A percentile compares a stretch with the other conserved stretches of the same genome.
Conservation (phyloP, 2,888 invertebrate species). For the Branchinecta sandiegonensis region DNA sequence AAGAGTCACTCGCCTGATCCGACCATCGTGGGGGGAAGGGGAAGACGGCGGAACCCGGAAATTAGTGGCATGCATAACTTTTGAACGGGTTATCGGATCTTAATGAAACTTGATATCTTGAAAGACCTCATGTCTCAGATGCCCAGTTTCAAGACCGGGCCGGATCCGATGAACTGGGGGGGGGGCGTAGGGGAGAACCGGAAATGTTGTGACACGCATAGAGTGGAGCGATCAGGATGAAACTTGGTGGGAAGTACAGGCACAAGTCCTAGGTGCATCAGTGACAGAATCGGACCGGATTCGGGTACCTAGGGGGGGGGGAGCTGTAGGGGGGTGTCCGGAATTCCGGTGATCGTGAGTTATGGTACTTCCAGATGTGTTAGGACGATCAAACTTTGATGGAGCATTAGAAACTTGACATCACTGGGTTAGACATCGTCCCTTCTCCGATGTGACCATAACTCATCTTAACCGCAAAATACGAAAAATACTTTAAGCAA, state of each 20-base stretch:
- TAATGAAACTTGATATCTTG: background rate
- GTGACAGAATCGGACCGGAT: slow-evolving; percentile 4
- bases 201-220: background rate
- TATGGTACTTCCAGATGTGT: no score
- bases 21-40: background rate
- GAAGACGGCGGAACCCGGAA: background rate
- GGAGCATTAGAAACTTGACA: no score
- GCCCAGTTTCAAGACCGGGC: background rate
- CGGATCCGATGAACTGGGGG: background rate
- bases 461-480: no score
- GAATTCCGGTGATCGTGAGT: no score
- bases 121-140: background rate
- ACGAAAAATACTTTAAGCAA: no score
- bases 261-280: background rate
- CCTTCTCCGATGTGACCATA: no score
- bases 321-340: background rate
- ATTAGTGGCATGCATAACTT: background rate
- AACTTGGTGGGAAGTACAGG: background rate
- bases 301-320: background rate
- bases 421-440: no score
- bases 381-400: no score
- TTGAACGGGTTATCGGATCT: background rate
- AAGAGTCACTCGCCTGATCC: background rate
- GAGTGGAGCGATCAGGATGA: background rate
- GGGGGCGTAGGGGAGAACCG: background rate